A percentile compares a stretch with the other conserved stretches of the same genome.
These are phyloP conservation scores for Noctilio leporinus DNA, from an alignment of 2,113 vertebrate genomes.

Conservation along the genomic window DNA sequence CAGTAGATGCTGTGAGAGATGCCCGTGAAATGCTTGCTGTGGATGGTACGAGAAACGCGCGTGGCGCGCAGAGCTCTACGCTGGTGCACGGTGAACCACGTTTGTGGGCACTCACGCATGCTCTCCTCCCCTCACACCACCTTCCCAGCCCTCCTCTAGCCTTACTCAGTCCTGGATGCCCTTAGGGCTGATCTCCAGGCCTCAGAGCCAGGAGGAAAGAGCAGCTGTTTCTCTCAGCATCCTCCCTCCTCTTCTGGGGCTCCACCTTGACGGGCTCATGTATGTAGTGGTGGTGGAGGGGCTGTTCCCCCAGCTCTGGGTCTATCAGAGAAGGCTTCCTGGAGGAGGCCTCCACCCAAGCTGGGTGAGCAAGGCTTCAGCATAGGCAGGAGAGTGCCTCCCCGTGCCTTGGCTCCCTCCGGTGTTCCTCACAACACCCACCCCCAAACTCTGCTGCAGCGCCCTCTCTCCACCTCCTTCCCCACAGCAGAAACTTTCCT, in stretches of 20 bases:
- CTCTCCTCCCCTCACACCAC: neutral
- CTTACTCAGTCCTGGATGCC: neutral
- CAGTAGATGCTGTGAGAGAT: too few species aligned
- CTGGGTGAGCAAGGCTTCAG: neutral
- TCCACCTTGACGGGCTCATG: neutral
- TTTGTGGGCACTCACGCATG: neutral
- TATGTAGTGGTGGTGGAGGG: neutral
- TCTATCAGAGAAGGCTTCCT: slow-evolving; percentile 18
- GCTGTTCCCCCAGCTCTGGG: neutral
- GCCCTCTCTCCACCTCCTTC: neutral
- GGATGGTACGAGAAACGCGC: neutral
- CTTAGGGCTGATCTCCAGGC: neutral
- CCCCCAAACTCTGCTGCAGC: neutral
- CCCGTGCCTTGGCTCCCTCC: neutral
- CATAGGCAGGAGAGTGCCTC: neutral
- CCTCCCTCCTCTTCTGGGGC: neutral
- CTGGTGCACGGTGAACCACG: neutral
- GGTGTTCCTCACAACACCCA: neutral
- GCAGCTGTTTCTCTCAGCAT: neutral
- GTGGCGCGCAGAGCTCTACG: neutral
- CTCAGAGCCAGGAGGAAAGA: neutral
- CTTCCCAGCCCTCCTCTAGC: neutral
- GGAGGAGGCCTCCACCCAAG: neutral
- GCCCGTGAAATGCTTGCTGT: neutral
- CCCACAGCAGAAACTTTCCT: slow-evolving; percentile 55